phyloP scores from a whole-genome alignment of 2,888 invertebrate genomes.

The Meiosimyza decipiens region DNA sequence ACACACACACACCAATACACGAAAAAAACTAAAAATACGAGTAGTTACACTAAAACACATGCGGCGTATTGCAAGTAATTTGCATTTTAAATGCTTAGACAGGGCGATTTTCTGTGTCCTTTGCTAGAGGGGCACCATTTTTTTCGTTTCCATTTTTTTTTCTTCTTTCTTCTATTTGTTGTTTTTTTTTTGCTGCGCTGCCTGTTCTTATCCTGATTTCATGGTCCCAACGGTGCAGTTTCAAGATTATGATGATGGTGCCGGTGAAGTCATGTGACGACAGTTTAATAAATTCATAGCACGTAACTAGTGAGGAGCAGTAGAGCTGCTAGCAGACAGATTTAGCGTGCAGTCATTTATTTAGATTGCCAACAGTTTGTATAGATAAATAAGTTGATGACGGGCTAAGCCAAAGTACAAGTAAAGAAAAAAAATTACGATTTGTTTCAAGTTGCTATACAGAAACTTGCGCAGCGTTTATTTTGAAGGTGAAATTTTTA shows the following conservation, averaged over 20 bases:
- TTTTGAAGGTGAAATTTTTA: too few relatives aligned
- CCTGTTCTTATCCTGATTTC: not conserved
- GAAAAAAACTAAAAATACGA: constrained; percentile 14
- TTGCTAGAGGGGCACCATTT: too few relatives aligned
- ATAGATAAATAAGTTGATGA: constrained; percentile 27
- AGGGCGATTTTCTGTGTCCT: constrained; percentile 7
- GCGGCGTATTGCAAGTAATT: constrained; percentile 22
- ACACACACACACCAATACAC: not conserved
- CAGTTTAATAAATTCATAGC: constrained; percentile 23
- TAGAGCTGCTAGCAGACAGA: constrained; percentile 3
- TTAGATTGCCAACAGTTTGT: constrained; percentile 30
- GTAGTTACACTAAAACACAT: constrained; percentile 11
- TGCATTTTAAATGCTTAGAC: constrained; percentile 33
- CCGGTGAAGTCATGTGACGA: not conserved
- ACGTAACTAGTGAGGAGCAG: not conserved
- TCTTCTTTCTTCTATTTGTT: too few relatives aligned
- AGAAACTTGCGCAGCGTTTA: too few relatives aligned
- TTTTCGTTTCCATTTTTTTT: too few relatives aligned
- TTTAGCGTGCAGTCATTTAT: constrained; percentile 34
- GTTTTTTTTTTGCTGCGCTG: not conserved
- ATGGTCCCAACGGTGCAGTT: constrained; percentile 12
- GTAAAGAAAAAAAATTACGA: not conserved
- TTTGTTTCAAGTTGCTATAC: too few relatives aligned
- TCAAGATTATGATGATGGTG: constrained; percentile 4
- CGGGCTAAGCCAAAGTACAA: not conserved